Evolutionary conservation across 2,888 invertebrate species (phyloP).

Genomic region (Axea sp.): DNA sequence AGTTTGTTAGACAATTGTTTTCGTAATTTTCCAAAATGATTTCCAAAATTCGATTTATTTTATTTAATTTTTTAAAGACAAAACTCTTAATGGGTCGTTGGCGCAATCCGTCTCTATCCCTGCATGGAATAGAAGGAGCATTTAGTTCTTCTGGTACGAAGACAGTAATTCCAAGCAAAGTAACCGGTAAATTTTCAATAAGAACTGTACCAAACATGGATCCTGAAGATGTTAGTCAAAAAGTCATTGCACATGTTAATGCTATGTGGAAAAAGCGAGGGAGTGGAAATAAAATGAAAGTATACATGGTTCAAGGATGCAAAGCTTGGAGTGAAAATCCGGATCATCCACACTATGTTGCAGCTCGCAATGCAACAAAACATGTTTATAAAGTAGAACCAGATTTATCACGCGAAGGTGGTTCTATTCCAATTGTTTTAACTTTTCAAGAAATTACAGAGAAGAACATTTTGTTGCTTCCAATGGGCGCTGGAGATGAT

Average conservation of each 20-base stretch:
- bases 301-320: constrained; percentile 86
- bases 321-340: constrained; percentile 96
- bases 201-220: constrained; percentile 97
- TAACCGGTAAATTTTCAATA: constrained; percentile 98
- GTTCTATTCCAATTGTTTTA: constrained; percentile 97
- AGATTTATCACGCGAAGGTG: constrained; percentile 97
- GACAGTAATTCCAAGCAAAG: constrained; percentile 96
- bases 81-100: constrained; percentile 95
- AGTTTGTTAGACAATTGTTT: no score
- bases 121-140: constrained; percentile 98
- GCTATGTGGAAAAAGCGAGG: constrained; percentile 88
- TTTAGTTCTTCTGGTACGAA: constrained; percentile 96
- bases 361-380: constrained; percentile 90
- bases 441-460: constrained; percentile 95
- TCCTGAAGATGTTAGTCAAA: constrained; percentile 89
- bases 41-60: no score
- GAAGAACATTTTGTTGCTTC: constrained; percentile 95
- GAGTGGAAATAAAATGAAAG: constrained; percentile 92
- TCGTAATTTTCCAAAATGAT: no score
- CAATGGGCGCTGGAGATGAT: constrained; percentile 97
- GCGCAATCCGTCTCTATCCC: constrained; percentile 95
- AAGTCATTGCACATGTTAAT: constrained; percentile 88
- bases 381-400: constrained; percentile 94
- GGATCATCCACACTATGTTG: constrained; percentile 94
- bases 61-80: constrained; percentile 79